Evolutionary conservation across 2,888 invertebrate genomes (phyloP), one percentile per base, ranked within the genome.

Genomic region (Herminia tarsipennalis): DNA sequence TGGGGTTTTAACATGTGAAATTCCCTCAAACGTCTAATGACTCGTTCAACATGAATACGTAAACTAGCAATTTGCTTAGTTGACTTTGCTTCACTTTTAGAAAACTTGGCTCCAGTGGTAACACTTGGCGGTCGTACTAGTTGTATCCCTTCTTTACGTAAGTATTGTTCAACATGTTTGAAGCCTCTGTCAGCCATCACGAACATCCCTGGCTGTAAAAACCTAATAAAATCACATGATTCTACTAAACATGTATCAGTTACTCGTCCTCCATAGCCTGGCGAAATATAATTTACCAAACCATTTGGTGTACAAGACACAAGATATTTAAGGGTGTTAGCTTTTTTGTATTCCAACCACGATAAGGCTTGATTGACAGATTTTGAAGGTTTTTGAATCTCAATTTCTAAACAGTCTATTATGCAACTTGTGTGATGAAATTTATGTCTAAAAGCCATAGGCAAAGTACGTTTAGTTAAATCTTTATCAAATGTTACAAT

Each of bases 391-490:
- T 75, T 78, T 58, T 79, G 66, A 17, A 80, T 55, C 49, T 76
- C 66, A 21, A 76, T 76, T 51, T 78, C 76, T 8, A 79, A 47
- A 33, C 77, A 81, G 32, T 80, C 76, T 36, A 78, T 74, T 3
- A 80, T 78, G 30, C 67, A 69, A 29, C 28, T 59, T 0, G 70
- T 65, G 4, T 65, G 57, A 25, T 57, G 5, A 46, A 56, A 63
- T 35, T 56, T 59, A 40, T 66, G 56, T 20, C 63, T 61, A 38
- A 70, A 66, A 24, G 64, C 49, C 35, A 62, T 59, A 8, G 63
- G 58, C 39, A 67, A 44, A 18, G 18, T 55, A 20, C 18, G 41
- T 45, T 54, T 57, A 24, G 54, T 50, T 1, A 17, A 28, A 6
- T 47, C 8, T 10, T 38, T 59, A 29, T 51, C 33, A 47, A 56